Percentiles rank a stretch among this genome's conserved stretches.
These are phyloP conservation scores for Meganola albula DNA, from an alignment of 2,888 invertebrate species.

Conservation along the genomic window DNA sequence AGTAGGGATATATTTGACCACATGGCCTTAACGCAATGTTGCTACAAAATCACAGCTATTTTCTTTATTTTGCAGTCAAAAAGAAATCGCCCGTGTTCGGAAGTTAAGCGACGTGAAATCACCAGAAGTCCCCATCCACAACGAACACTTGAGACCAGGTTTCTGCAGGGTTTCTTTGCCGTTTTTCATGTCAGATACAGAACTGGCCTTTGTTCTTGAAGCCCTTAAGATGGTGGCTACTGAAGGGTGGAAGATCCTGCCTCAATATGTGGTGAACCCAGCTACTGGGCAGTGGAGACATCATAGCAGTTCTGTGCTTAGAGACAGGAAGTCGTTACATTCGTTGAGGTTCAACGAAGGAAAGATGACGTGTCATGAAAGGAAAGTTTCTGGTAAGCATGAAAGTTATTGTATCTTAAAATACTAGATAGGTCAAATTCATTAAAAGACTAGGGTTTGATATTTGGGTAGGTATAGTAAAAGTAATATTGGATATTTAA, in stretches of 20 bases:
- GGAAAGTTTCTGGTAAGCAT: constrained; percentile 79
- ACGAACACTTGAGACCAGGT: constrained; percentile 89
- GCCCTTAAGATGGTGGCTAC: constrained; percentile 92
- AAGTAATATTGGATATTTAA: no score
- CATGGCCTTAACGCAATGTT: no score
- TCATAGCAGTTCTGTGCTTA: constrained; percentile 85
- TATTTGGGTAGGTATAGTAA: no score
- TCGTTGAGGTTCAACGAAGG: constrained; percentile 86
- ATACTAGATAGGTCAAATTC: no score
- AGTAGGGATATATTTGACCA: no score
- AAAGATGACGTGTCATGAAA: constrained; percentile 84
- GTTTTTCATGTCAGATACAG: constrained; percentile 88
- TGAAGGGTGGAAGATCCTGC: constrained; percentile 92
- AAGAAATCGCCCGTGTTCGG: constrained; percentile 58
- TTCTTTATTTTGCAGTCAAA: constrained; percentile 54
- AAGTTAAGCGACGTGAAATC: constrained; percentile 63
- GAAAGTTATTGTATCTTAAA: no score
- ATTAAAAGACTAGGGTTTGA: no score
- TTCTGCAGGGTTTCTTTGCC: constrained; percentile 91
- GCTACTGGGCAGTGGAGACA: constrained; percentile 95
- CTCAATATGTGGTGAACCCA: constrained; percentile 91
- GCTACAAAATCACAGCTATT: no score
- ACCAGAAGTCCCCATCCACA: constrained; percentile 64
- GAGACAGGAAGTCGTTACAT: constrained; percentile 89
- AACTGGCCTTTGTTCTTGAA: constrained; percentile 88